A percentile compares a stretch with the other conserved stretches of the same genome.
Conservation (phyloP, 2,797 vertebrate genomes). For the Microctenopoma steveboyesi region DNA sequence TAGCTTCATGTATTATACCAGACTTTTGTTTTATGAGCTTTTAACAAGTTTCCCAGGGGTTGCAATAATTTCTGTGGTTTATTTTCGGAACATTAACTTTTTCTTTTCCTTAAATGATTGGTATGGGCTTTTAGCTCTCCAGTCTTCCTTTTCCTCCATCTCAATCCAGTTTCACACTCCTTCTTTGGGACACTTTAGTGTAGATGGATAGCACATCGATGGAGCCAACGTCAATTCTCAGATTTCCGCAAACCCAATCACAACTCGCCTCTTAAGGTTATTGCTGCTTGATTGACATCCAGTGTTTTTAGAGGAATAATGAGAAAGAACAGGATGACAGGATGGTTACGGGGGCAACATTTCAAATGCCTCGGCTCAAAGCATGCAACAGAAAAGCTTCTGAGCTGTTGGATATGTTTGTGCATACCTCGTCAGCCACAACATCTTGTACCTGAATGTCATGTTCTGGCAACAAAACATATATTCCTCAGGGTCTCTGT, state of each 20-base stretch:
- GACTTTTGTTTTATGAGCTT: constrained; percentile 87
- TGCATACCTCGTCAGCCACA: constrained; percentile 52
- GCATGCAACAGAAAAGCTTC: constrained; percentile 25
- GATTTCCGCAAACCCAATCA: constrained; percentile 65
- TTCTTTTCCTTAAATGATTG: constrained; percentile 71
- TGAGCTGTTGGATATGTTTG: constrained; percentile 43
- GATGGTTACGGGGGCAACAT: constrained; percentile 33
- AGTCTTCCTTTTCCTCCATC: constrained; percentile 46
- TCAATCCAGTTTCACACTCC: constrained; percentile 62
- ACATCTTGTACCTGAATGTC: constrained; percentile 63
- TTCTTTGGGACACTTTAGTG: constrained; percentile 58
- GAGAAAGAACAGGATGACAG: constrained; percentile 31
- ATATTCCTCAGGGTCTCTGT: constrained; percentile 57
- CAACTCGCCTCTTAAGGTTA: constrained; percentile 53
- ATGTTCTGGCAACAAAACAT: constrained; percentile 69
- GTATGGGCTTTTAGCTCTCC: constrained; percentile 52
- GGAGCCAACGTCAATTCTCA: constrained; percentile 65
- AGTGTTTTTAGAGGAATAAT: constrained; percentile 45
- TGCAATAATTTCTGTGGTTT: constrained; percentile 87
- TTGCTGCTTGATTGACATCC: constrained; percentile 67
- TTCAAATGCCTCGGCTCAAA: constrained; percentile 11
- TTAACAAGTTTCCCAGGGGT: constrained; percentile 87
- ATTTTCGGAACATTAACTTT: constrained; percentile 81
- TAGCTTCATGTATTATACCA: constrained; percentile 81
- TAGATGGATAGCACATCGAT: constrained; percentile 43